Evolutionary conservation across 1,140 invertebrate species (phyloP).

Genomic region (Stegodyphus mimosarum): DNA sequence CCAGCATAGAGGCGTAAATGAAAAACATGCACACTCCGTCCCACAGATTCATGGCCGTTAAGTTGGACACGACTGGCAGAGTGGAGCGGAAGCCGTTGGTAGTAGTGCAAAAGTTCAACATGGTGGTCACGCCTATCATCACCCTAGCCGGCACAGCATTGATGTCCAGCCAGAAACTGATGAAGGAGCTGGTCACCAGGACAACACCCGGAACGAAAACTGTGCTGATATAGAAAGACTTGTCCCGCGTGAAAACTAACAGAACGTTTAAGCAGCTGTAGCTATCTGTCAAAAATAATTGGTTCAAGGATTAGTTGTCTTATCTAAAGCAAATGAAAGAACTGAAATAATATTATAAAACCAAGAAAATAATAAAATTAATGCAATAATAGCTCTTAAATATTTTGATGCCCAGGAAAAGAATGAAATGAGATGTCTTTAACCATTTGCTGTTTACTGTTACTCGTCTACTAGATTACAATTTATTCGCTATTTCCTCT

Average conservation of each 20-base stretch:
- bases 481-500: too few species aligned
- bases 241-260: constrained; percentile 89
- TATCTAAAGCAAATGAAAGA: too few species aligned
- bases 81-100: constrained; percentile 72
- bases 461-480: too few species aligned
- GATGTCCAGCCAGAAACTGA: constrained; percentile 95
- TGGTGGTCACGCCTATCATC: constrained; percentile 83
- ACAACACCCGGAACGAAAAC: constrained; percentile 95
- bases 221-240: constrained; percentile 94
- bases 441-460: background rate
- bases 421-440: too few species aligned
- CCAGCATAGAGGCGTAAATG: constrained; percentile 91
- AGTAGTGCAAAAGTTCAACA: constrained; percentile 97
- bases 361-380: too few species aligned
- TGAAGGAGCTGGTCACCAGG: constrained; percentile 93
- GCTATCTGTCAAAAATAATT: constrained; percentile 77
- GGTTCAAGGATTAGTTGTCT: too few species aligned
- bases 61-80: constrained; percentile 89
- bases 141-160: constrained; percentile 93
- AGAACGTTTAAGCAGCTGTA: constrained; percentile 93
- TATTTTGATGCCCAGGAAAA: too few species aligned
- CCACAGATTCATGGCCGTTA: constrained; percentile 97
- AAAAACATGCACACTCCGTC: constrained; percentile 97
- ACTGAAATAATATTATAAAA: too few species aligned
- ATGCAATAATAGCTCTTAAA: too few species aligned